A percentile compares a stretch with the other conserved stretches of the same genome.
Evolutionary conservation across 2,797 vertebrate species (phyloP).

Genomic region (Dicrostonyx torquatus): DNA sequence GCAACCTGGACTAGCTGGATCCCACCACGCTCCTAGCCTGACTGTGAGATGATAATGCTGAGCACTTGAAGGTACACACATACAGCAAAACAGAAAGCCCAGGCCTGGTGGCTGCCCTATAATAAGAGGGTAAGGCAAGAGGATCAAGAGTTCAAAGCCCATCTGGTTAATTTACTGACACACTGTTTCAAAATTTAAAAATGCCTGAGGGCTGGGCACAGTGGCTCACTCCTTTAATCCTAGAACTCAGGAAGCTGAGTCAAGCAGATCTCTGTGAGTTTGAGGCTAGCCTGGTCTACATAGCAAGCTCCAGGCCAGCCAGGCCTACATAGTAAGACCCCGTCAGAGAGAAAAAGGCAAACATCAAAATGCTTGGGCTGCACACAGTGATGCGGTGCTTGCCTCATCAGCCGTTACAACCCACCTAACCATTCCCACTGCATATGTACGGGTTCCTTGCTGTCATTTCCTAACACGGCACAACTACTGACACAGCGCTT

Average conservation of each 20-base stretch:
- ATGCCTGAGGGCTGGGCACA: background rate
- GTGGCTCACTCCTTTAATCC: background rate
- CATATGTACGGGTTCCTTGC: too few species aligned
- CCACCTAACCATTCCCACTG: background rate
- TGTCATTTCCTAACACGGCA: background rate
- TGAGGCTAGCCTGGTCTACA: background rate
- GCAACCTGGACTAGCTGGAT: background rate
- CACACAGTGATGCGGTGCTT: background rate
- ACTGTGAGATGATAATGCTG: background rate
- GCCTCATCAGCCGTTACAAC: background rate
- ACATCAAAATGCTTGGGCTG: background rate
- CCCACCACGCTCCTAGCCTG: background rate
- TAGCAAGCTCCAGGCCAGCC: background rate
- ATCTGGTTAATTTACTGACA: background rate
- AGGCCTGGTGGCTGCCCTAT: background rate
- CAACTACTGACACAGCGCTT: background rate
- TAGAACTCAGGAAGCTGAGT: background rate
- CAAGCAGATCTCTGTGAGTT: background rate
- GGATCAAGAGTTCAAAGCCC: background rate
- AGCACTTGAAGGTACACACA: background rate
- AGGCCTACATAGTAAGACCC: background rate
- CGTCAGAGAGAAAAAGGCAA: too few species aligned
- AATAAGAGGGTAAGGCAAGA: background rate
- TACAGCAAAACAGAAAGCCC: background rate
- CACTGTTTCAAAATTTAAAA: background rate